A percentile compares a stretch with the other conserved stretches of the same genome.
Conservation (phyloP, 1,140 invertebrate species). For the Zaprionus ghesquierei region DNA sequence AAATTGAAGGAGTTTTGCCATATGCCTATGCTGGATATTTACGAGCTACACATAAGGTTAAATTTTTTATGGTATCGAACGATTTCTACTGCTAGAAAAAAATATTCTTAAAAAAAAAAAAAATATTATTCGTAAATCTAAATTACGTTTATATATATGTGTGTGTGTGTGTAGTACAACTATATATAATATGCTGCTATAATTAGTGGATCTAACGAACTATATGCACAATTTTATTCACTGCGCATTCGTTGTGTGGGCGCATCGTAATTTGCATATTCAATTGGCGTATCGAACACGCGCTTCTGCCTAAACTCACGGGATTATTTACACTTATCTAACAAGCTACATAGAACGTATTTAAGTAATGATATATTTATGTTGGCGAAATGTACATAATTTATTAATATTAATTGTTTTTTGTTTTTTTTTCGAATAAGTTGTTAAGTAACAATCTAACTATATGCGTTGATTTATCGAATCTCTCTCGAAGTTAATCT, state of each 20-base stretch:
- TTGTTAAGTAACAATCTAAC: conserved; percentile 24
- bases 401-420: conserved; percentile 7
- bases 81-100: no score
- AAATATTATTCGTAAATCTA: conserved; percentile 12
- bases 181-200: conserved; percentile 56
- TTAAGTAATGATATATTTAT: conserved; percentile 7
- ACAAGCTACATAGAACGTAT: conserved; percentile 5
- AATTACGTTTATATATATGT: conserved; percentile 16
- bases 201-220: conserved; percentile 57
- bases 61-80: no score
- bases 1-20: conserved; percentile 62
- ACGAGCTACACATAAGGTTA: no score
- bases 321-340: conserved; percentile 40
- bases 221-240: conserved; percentile 77
- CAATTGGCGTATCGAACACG: conserved; percentile 13
- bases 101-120: no score
- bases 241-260: conserved; percentile 28
- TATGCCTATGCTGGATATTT: conserved; percentile 60
- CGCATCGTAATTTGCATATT: conserved; percentile 28
- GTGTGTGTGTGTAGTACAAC: conserved; percentile 46
- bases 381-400: conserved; percentile 18
- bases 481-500: conserved; percentile 4
- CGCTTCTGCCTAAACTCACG: conserved; percentile 3
- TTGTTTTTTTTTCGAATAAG: background rate
- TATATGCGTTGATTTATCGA: background rate